Base-by-base conservation (phyloP, 2,888 invertebrate genomes). In the Acrocyrtus sp. region DNA sequence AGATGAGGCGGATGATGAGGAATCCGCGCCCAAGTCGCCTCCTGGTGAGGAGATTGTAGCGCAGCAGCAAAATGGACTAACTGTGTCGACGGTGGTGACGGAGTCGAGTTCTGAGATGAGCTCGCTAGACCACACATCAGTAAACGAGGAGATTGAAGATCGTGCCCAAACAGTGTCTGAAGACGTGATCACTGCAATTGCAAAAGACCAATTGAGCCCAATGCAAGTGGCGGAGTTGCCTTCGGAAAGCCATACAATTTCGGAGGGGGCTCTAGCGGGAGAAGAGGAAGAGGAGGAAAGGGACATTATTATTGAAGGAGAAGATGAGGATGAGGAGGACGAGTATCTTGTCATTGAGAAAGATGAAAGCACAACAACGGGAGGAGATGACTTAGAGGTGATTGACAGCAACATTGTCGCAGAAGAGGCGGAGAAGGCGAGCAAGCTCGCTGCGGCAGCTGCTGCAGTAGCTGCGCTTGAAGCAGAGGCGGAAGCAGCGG, bases 341-440 rank as follows among this genome's bases (percentile, higher is more conserved):
- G 81, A 81, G 43, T 81, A 81, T 62, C 67, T 81, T 12, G 77
- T 81, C 12, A 78, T 81, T 22, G 81, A 81, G 53, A 81, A 80
- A 41, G 80, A 80, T 47, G 80, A 80, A 62, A 67, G 63, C 5
- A 60, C 63, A 15, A 66, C 74, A 6, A 66, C 74, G 1, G 69
- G 69, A 22, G 68, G 48, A 3, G 77, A 74, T 43, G 65, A 72
- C 19, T 47, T 56, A 34, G 54, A 54, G 10, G 50, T 58, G 17
- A 70, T 69, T 50, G 69, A 60, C 27, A 53, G 60, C 15, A 72
- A 63, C n/a, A 63, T 63, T 65, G 68, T 76, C 4, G 65, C 48
- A n/a, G 76, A 69, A 34, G 60, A 61, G 17, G 69, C 54, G 3
- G 68, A 62, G 21, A 56, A 39, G 27, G 75, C 63, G 12, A 68